These are phyloP conservation scores for Spialia ferax DNA, from an alignment of 2,888 invertebrate genomes.

Conservation along the genomic window DNA sequence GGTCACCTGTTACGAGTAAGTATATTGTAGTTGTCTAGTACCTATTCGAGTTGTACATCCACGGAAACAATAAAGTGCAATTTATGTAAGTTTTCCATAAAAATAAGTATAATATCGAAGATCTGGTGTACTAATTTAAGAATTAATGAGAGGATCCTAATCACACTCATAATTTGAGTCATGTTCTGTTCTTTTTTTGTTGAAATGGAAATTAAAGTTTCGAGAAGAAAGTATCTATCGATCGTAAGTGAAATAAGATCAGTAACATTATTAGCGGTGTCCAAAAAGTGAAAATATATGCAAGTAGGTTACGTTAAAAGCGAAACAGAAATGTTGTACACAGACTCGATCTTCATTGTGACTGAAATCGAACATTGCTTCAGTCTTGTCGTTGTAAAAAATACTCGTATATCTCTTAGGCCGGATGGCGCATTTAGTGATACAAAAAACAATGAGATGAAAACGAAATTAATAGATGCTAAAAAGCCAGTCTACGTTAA, in stretches of 20 bases:
- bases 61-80: too few species aligned
- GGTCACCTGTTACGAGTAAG: too few species aligned
- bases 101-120: too few species aligned
- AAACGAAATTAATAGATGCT: too few species aligned
- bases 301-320: conserved; percentile 30
- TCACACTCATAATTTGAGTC: not conserved
- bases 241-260: conserved; percentile 9
- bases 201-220: not conserved
- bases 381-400: conserved; percentile 4
- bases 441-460: too few species aligned
- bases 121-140: too few species aligned
- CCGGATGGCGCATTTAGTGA: not conserved
- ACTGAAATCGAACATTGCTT: conserved; percentile 12
- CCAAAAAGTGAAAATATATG: conserved; percentile 25
- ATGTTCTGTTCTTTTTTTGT: not conserved
- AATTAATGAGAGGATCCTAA: not conserved
- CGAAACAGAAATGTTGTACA: conserved; percentile 22
- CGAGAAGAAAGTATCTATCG: not conserved
- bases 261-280: conserved; percentile 9
- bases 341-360: conserved; percentile 16
- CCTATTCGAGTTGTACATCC: too few species aligned
- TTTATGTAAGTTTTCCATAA: too few species aligned
- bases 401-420: not conserved
- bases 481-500: too few species aligned
- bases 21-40: too few species aligned